Percentiles rank a stretch among this genome's conserved stretches.
These are phyloP conservation scores for Arnoldichthys spilopterus DNA, from an alignment of 2,797 vertebrate species.

Conservation along the genomic window DNA sequence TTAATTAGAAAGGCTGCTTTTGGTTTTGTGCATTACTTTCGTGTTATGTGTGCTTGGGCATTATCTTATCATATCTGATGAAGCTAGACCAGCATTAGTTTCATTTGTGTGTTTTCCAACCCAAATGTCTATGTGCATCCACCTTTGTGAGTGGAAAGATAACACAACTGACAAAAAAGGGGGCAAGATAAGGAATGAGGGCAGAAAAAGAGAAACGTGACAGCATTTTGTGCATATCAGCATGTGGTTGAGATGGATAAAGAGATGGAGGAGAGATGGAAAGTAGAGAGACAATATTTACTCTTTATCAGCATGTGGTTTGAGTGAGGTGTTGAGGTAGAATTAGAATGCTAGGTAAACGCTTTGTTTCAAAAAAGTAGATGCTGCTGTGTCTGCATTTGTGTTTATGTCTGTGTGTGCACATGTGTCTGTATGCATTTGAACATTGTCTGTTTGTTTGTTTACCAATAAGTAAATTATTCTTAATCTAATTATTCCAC, in stretches of 20 bases:
- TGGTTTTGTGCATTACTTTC: background rate
- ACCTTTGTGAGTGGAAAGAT: slow-evolving; percentile 36
- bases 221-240: slow-evolving; percentile 55
- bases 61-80: slow-evolving; percentile 2
- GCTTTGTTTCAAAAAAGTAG: slow-evolving; percentile 48
- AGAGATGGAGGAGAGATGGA: slow-evolving; percentile 48
- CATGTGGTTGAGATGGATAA: slow-evolving; percentile 57
- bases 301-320: slow-evolving; percentile 61
- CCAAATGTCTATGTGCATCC: slow-evolving; percentile 20
- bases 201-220: slow-evolving; percentile 43
- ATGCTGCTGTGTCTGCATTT: slow-evolving; percentile 22
- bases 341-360: slow-evolving; percentile 70
- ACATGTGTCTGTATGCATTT: background rate
- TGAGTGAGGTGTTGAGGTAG: slow-evolving; percentile 59
- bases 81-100: background rate
- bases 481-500: background rate
- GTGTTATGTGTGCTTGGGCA: background rate
- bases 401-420: slow-evolving; percentile 1
- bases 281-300: slow-evolving; percentile 51
- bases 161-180: slow-evolving; percentile 36
- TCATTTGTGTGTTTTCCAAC: slow-evolving; percentile 23
- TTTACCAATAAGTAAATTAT: background rate
- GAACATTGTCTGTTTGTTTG: background rate
- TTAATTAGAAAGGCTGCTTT: background rate
- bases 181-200: slow-evolving; percentile 41